Conservation (phyloP, 1,140 invertebrate species). For the Anadara kagoshimensis region DNA sequence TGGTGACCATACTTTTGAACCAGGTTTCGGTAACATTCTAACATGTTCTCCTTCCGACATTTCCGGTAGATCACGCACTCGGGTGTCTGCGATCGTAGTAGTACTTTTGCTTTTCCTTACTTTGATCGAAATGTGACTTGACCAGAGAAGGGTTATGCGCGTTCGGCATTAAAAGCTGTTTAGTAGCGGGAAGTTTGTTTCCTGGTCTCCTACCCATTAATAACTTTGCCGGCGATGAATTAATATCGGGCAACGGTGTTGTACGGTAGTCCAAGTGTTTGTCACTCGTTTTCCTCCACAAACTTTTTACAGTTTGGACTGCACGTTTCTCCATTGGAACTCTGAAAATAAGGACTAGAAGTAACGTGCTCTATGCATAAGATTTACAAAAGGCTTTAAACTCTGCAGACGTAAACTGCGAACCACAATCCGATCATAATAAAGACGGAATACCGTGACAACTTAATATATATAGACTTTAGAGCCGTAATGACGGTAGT, state of each 20-base stretch:
- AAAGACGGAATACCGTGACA: conserved; percentile 38
- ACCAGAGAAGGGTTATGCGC: conserved; percentile 5
- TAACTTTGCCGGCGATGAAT: conserved; percentile 49
- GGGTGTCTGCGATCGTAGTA: conserved; percentile 31
- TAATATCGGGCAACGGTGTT: conserved; percentile 39
- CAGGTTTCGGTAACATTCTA: conserved; percentile 7
- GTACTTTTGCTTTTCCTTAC: conserved; percentile 37
- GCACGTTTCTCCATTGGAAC: conserved; percentile 43
- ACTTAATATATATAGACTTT: conserved; percentile 28
- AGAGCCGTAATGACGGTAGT: conserved; percentile 25
- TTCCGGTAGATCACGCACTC: conserved; percentile 20
- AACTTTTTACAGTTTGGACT: conserved; percentile 44
- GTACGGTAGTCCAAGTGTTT: conserved; percentile 40
- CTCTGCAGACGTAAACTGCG: conserved; percentile 70
- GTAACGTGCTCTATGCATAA: conserved; percentile 42
- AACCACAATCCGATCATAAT: conserved; percentile 73
- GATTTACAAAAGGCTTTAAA: conserved; percentile 54
- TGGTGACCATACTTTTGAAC: neutral
- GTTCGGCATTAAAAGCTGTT: conserved; percentile 37
- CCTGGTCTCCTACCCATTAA: conserved; percentile 45
- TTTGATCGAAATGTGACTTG: conserved; percentile 29
- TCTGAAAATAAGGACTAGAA: conserved; percentile 42
- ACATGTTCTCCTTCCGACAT: conserved; percentile 2
- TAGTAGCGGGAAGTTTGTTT: conserved; percentile 32
- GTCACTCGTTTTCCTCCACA: conserved; percentile 35